Conservation (phyloP, 2,888 invertebrate species). For the Achlya flavicornis region DNA sequence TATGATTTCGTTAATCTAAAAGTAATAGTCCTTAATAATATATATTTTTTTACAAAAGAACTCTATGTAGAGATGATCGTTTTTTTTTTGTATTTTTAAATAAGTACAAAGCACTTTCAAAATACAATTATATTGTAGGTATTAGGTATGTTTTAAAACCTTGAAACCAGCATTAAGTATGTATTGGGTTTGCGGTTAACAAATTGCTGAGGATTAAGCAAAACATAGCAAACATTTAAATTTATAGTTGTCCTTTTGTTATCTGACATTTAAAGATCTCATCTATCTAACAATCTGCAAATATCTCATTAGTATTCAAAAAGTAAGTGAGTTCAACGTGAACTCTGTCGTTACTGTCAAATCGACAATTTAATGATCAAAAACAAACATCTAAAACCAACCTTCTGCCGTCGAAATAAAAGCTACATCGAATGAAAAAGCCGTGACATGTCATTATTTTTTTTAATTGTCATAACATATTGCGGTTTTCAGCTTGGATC, state of each 20-base stretch:
- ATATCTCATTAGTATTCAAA: conserved; percentile 29
- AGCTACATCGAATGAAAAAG: conserved; percentile 17
- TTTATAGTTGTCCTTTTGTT: conserved; percentile 7
- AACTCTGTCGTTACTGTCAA: conserved; percentile 18
- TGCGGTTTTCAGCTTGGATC: conserved; percentile 41
- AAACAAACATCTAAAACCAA: conserved; percentile 13
- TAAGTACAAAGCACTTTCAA: too few species aligned
- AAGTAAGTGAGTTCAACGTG: conserved; percentile 18
- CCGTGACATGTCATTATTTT: conserved; percentile 27
- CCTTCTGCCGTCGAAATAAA: conserved; percentile 9
- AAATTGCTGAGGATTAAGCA: conserved; percentile 5
- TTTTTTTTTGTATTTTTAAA: too few species aligned
- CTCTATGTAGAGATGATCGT: not conserved
- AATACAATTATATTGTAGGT: not conserved
- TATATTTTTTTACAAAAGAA: too few species aligned
- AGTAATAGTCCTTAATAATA: too few species aligned
- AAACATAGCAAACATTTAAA: conserved; percentile 6
- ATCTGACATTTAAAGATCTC: conserved; percentile 9
- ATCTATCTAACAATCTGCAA: conserved; percentile 20
- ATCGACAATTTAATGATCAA: conserved; percentile 11
- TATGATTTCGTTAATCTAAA: too few species aligned
- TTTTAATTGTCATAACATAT: conserved; percentile 41
- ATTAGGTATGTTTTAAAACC: not conserved
- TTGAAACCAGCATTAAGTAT: not conserved
- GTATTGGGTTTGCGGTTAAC: conserved; percentile 7